Conservation (phyloP, 2,888 invertebrate genomes). For the Lepeophtheirus nordmannii region DNA sequence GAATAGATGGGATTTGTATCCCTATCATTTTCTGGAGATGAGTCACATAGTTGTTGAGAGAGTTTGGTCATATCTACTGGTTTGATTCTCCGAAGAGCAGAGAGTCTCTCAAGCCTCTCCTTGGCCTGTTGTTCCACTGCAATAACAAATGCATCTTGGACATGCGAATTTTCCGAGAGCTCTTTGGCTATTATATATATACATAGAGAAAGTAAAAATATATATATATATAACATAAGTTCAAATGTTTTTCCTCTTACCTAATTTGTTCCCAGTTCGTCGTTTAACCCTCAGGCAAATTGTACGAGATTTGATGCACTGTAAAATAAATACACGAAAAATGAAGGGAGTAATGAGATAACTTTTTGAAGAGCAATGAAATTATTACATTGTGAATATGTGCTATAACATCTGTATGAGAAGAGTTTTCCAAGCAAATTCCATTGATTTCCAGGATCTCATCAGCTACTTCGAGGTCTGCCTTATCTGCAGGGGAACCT, state of each 20-base stretch:
- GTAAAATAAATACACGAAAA: conserved; percentile 36
- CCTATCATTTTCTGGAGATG: conserved; percentile 9
- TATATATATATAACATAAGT: background rate
- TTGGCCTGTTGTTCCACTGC: conserved; percentile 86
- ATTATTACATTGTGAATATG: conserved; percentile 77
- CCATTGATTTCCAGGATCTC: conserved; percentile 96
- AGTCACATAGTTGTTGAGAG: conserved; percentile 45
- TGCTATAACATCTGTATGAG: conserved; percentile 76
- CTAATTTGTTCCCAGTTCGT: conserved; percentile 66
- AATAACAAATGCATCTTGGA: conserved; percentile 94
- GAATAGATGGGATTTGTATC: conserved; percentile 17
- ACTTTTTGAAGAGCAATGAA: too few species aligned
- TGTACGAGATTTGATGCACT: conserved; percentile 90
- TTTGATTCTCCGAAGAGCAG: conserved; percentile 78
- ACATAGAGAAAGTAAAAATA: background rate
- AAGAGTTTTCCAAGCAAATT: conserved; percentile 72
- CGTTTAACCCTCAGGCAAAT: conserved; percentile 84
- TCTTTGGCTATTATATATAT: conserved; percentile 50
- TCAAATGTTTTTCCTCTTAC: conserved; percentile 52
- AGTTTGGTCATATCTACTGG: conserved; percentile 84
- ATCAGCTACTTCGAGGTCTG: conserved; percentile 83
- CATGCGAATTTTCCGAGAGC: conserved; percentile 60
- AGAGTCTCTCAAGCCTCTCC: conserved; percentile 76
- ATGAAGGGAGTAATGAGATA: too few species aligned
- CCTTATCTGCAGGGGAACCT: conserved; percentile 78